These are phyloP conservation scores for Pseudocheirus occidentalis DNA, from an alignment of 2,797 vertebrate genomes.

Conservation along the genomic window DNA sequence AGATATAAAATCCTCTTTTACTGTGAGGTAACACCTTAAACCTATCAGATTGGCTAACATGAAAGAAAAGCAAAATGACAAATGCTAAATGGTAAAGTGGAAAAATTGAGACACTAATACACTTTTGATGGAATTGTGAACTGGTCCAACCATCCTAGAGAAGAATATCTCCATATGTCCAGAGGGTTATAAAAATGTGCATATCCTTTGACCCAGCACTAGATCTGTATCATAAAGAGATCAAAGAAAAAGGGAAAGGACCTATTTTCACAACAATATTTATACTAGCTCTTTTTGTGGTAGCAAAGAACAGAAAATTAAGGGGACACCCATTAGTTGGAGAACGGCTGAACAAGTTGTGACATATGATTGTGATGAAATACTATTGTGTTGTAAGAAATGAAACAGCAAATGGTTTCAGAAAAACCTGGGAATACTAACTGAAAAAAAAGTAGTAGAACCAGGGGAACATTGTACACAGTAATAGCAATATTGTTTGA, in stretches of 20 bases:
- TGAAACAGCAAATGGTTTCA: not conserved
- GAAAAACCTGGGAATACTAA: not conserved
- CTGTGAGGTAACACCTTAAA: not conserved
- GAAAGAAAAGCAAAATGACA: not conserved
- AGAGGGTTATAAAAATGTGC: not conserved
- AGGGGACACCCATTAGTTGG: not conserved
- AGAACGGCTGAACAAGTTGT: not conserved
- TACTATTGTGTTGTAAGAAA: not conserved
- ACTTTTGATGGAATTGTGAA: not conserved
- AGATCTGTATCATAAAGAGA: not conserved
- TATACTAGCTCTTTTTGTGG: not conserved
- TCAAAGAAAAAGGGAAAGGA: not conserved
- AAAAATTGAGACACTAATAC: not conserved
- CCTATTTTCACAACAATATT: not conserved
- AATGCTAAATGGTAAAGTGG: not conserved
- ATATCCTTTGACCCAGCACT: not conserved
- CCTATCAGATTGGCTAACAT: not conserved
- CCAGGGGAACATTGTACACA: not conserved
- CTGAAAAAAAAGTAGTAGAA: not conserved
- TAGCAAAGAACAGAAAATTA: not conserved
- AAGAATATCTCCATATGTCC: not conserved
- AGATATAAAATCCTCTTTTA: not conserved
- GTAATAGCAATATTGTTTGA: not conserved
- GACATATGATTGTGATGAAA: not conserved
- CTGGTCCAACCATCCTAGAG: not conserved